These are phyloP conservation scores for Opisthograptis luteolata DNA, from an alignment of 2,888 invertebrate species.

Conservation along the genomic window DNA sequence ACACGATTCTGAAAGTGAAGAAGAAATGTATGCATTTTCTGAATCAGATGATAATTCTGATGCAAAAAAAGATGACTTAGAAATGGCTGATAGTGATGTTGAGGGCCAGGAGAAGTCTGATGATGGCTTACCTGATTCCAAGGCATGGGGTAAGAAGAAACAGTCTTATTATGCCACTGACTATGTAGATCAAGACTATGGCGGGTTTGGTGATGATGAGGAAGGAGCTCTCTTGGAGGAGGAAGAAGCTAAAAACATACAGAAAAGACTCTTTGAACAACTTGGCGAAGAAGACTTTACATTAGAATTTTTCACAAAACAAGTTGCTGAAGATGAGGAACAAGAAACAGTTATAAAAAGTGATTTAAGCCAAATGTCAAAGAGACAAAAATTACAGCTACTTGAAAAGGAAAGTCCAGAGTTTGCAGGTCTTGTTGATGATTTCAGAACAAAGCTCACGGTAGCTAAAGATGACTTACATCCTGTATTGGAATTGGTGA, in stretches of 20 bases:
- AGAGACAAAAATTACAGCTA: conserved; percentile 90
- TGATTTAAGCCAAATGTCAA: conserved; percentile 90
- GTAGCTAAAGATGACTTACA: conserved; percentile 87
- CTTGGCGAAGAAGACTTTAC: conserved; percentile 91
- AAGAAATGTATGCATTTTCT: conserved; percentile 87
- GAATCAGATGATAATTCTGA: conserved; percentile 76
- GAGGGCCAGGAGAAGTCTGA: conserved; percentile 89
- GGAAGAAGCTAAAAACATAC: conserved; percentile 92
- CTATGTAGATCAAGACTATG: conserved; percentile 94
- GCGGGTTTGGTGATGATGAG: conserved; percentile 87
- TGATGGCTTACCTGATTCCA: conserved; percentile 89
- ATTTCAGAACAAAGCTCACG: conserved; percentile 89
- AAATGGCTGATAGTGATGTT: conserved; percentile 88
- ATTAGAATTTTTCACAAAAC: conserved; percentile 82
- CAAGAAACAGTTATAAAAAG: conserved; percentile 87
- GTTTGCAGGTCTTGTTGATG: conserved; percentile 89
- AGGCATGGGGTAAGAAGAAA: conserved; percentile 95
- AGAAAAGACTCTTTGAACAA: conserved; percentile 89
- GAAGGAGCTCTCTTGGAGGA: conserved; percentile 91
- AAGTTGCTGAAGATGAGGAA: conserved; percentile 64
- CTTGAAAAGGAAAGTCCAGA: conserved; percentile 95
- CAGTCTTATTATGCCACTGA: conserved; percentile 93
- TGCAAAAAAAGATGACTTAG: conserved; percentile 73
- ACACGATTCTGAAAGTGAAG: conserved; percentile 83
- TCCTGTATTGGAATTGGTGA: conserved; percentile 87